Base-by-base conservation (phyloP, 2,797 vertebrate genomes). In the Epinephelus coioides region DNA sequence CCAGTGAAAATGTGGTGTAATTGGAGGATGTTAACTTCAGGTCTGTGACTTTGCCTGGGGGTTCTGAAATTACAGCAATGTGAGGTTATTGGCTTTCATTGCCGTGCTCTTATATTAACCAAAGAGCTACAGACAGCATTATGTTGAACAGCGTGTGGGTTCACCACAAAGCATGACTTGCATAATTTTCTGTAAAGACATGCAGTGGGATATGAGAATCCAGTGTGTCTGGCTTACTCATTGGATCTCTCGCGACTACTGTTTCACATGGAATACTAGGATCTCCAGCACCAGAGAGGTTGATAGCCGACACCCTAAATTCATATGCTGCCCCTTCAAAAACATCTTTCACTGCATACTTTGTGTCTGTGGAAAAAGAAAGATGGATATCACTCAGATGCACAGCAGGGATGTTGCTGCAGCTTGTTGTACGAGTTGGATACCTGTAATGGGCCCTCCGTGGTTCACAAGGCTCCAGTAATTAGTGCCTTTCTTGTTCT, bases 231-330 rank as follows among this genome's bases (percentile, higher is more conserved):
- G 17, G 76, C 96, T 96, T 94, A 98, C 97, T 95, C 69, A 90
- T 94, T 68, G 97, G 95, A 80, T 98, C 96, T 81, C 78, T 90
- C 11, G 96, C 96, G 73, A 94, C 95, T 51, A 94, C 88, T 0
- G 94, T 88, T 30, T 96, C 94, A 5, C 95, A 97, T 0, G 97
- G 95, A 1, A 91, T 76, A 69, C 98, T 98, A 65, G 95, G 93
- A 55, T 97, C 95, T 74, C 98, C 97, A 0, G 86, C 59, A 10
- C 98, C 97, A 6, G 96, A 95, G 43, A 95, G 87, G 62, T 96
- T 97, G 78, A 98, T 88, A 1, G 97, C 97, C 11, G 94, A 93
- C 84, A 99, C 96, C 17, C 97, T 94, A 60, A 99, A 99, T 89
- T 97, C 96, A 27, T 98, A 98, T 53, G 95, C 95, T 23, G 95